phyloP scores from a whole-genome alignment of 2,888 invertebrate genomes.

The Caenorhabditis macrosperma region DNA sequence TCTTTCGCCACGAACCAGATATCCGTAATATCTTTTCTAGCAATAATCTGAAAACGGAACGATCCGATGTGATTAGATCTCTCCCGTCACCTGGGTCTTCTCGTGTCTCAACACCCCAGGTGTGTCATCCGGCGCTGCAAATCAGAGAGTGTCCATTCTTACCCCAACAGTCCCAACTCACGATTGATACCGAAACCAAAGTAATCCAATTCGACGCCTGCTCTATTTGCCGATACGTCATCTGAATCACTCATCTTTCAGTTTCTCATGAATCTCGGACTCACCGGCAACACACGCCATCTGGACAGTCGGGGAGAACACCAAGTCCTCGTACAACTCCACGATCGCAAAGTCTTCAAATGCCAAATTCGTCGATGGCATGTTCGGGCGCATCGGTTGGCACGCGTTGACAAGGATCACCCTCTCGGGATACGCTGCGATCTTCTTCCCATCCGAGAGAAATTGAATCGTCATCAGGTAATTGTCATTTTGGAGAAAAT shows the following conservation, averaged over 20 bases:
- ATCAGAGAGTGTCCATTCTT: not conserved
- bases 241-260: too few species aligned
- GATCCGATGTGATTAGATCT: too few species aligned
- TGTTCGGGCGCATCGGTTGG: not conserved
- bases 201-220: not conserved
- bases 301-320: not conserved
- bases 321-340: constrained; percentile 2
- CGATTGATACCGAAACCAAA: not conserved
- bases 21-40: too few species aligned
- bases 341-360: constrained; percentile 1
- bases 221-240: not conserved
- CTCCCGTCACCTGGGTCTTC: not conserved
- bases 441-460: not conserved
- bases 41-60: not conserved
- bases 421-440: not conserved
- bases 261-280: too few species aligned
- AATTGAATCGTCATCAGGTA: not conserved
- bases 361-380: not conserved
- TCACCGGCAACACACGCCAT: constrained; percentile 15
- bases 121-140: not conserved
- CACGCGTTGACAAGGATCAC: not conserved
- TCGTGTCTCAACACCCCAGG: not conserved
- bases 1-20: not conserved
- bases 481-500: not conserved
- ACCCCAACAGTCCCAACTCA: not conserved